These are phyloP conservation scores for Machaerirhynchus nigripectus DNA, from an alignment of 2,113 vertebrate species.

Conservation along the genomic window DNA sequence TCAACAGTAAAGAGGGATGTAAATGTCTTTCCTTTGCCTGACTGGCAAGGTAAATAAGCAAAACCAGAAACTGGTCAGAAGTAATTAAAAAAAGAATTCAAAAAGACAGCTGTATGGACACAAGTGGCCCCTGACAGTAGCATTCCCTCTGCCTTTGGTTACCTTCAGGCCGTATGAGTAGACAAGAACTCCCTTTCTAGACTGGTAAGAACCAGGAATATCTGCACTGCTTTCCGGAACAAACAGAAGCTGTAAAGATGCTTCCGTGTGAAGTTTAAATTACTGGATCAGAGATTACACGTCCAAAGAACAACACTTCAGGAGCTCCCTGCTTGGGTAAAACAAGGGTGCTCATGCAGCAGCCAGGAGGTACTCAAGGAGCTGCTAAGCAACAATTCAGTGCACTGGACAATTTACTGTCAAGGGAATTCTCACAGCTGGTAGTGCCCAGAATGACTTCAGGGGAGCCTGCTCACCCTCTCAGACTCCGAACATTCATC, in stretches of 20 bases:
- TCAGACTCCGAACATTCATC: not conserved
- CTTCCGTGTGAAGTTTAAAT: not conserved
- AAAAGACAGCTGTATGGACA: not conserved
- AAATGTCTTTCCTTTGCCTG: not conserved
- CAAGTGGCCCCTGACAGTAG: not conserved
- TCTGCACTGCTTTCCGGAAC: not conserved
- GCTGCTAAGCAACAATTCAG: not conserved
- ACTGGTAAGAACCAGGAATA: not conserved
- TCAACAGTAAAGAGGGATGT: not conserved
- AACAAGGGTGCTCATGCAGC: not conserved
- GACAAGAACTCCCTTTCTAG: not conserved
- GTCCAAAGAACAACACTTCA: accelerated
- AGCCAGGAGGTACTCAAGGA: not conserved
- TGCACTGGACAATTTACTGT: not conserved
- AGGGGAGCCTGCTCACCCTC: not conserved
- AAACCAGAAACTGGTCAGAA: not conserved
- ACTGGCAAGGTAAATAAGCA: not conserved
- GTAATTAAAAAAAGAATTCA: not conserved
- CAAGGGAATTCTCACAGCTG: not conserved
- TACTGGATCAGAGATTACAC: not conserved
- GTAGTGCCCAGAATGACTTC: not conserved
- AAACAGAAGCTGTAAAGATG: not conserved
- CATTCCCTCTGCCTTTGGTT: not conserved
- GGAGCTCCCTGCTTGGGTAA: not conserved
- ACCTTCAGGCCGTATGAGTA: not conserved